Percentiles rank a stretch among this genome's conserved stretches.
phyloP scores from a whole-genome alignment of 1,140 invertebrate genomes.

The Pseudoatta argentina region DNA sequence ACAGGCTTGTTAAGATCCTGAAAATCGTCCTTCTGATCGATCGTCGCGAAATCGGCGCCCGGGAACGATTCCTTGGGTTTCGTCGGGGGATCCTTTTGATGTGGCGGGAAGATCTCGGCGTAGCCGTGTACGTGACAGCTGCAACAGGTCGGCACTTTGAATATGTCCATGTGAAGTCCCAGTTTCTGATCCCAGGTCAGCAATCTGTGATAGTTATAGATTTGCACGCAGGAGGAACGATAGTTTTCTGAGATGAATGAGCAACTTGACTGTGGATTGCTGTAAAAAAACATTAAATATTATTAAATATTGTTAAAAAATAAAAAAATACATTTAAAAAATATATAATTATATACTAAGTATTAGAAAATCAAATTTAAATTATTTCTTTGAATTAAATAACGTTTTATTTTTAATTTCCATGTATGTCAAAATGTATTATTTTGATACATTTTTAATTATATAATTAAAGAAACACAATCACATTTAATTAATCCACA shows the following conservation, averaged over 20 bases:
- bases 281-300: conserved; percentile 81
- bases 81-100: conserved; percentile 81
- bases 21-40: conserved; percentile 77
- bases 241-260: conserved; percentile 93
- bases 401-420: too few relatives aligned
- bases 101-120: conserved; percentile 89
- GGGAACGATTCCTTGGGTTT: conserved; percentile 82
- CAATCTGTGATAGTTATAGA: conserved; percentile 95
- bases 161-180: conserved; percentile 95
- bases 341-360: background rate
- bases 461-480: too few relatives aligned
- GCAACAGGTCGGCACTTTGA: conserved; percentile 94
- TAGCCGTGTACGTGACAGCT: conserved; percentile 94
- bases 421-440: background rate
- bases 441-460: too few relatives aligned
- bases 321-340: background rate
- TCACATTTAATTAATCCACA: too few relatives aligned
- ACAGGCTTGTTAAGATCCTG: conserved; percentile 63
- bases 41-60: conserved; percentile 80
- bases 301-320: background rate
- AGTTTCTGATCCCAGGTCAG: conserved; percentile 93
- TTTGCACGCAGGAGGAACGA: conserved; percentile 93
- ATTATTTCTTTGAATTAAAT: too few relatives aligned
- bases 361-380: too few relatives aligned
- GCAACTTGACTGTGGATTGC: conserved; percentile 91